Evolutionary conservation across 2,888 invertebrate genomes (phyloP), one percentile per base, ranked within the genome.

Genomic region (Cephus runcator): DNA sequence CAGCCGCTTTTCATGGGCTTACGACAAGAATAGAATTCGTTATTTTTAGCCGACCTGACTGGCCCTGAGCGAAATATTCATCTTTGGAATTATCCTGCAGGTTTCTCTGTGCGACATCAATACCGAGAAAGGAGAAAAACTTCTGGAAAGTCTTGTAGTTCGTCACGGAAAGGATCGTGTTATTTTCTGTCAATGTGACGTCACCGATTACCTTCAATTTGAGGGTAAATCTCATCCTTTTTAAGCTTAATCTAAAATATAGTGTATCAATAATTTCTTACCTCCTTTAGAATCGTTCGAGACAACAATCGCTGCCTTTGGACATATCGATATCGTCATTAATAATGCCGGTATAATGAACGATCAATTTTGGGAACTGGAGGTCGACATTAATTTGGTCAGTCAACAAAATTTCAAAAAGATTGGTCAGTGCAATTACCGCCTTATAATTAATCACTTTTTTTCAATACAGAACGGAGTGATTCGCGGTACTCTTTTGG

Each of bases 291-390:
- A 95, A 92, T 95, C 96, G 31, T 96, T 96, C 88, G 94, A 95
- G 89, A 94, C 94, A 88, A 95, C 96, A 35, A 93, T 95, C 87
- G 93, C 95, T 36, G 94, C 94, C 82, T 94, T 95, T 85, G 96
- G 96, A 75, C 93, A 94, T 73, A 92, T 96, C 83, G 96, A 96
- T 89, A 95, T 96, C 81, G 95, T 96, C 23, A 94, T 96, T 81
- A 96, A 96, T 91, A 96, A 96, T 90, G 96, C 96, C 12, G 96
- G 96, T 4, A 94, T 96, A 69, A 94, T 96, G 94, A 95, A 95
- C 88, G 96, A 96, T 87, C 92, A 95, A 84, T 94, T 95, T 86
- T 96, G 96, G 95, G 95, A 96, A 88, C 92, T 95, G 23, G 94
- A 95, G 92, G 94, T 96, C 69, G 95, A 96, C 86, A 95, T 96